Base-by-base conservation (phyloP, 1,140 invertebrate species). In the Campoletis sonorensis region DNA sequence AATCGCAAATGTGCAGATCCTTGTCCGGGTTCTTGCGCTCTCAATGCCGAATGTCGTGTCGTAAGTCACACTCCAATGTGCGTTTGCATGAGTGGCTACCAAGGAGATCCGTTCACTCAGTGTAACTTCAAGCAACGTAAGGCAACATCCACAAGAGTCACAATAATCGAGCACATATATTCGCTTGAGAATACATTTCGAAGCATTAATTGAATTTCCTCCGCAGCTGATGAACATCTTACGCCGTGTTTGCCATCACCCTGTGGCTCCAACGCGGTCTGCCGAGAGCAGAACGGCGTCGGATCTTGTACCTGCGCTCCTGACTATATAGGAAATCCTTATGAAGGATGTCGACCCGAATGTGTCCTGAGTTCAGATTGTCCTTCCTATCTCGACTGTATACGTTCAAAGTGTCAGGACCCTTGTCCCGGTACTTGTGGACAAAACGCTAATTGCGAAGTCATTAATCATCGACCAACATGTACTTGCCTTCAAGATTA, bases 181-280 rank as follows among this genome's bases (percentile, higher is more conserved):
- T n/a, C 13, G 18, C 4, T 21, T 18, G n/a, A 18, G 5, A 54
- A 54, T n/a, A 54, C 2, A n/a, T n/a, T 4, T n/a, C 16, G 51
- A 11, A 4, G 15, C 61, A 23, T 23, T 23, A 64, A 64, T 23
- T 23, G 8, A 26, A 18, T 23, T 16, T 21, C 37, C n/a, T 40
- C n/a, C n/a, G 4, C 23, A 64, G 61, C 61, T 15, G 23, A 23
- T 64, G 61, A 64, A 64, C 37, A 81, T 79, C 76, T 86, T 30
- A 90, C 94, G 80, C 95, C 96, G 73, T 96, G 96, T 87, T 92
- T 94, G 85, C 95, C 96, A 54, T 95, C 94, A 49, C 96, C 96
- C 58, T 97, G 96, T 88, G 96, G 96, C 54, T 93, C 95, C 3
- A 97, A 97, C 91, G 96, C 96, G 54, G 82, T 96, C 86, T 96